phyloP scores from a whole-genome alignment of 2,797 vertebrate genomes.

The Perdix hodgsoniae region DNA sequence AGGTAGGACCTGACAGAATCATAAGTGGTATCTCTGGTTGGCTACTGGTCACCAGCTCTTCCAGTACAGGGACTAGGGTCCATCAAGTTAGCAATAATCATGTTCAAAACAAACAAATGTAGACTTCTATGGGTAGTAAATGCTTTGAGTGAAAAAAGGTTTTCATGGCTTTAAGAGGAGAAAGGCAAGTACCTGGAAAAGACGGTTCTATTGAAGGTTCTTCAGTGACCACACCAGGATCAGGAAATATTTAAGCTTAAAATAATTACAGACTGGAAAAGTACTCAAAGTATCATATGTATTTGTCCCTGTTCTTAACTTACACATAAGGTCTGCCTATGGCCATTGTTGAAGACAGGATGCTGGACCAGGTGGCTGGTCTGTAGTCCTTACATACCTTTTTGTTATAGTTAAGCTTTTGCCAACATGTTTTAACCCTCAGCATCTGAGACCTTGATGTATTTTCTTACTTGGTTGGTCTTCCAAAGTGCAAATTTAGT shows the following conservation, averaged over 20 bases:
- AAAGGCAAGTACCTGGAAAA: neutral
- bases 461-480: neutral
- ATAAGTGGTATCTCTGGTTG: rapidly evolving
- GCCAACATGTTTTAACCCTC: neutral
- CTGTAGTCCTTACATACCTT: neutral
- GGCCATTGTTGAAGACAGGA: conserved; percentile 28
- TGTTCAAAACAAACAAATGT: neutral
- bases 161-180: neutral
- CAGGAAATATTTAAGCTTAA: conserved; percentile 32
- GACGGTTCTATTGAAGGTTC: neutral
- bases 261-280: conserved; percentile 29
- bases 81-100: neutral
- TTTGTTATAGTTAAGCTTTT: neutral
- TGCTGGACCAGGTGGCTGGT: neutral
- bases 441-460: rapidly evolving
- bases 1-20: neutral
- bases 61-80: neutral
- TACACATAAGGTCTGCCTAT: neutral
- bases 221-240: neutral
- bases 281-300: neutral
- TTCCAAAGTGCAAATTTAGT: neutral
- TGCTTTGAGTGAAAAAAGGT: neutral
- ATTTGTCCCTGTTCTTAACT: neutral
- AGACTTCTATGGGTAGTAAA: neutral
- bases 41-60: neutral